Evolutionary conservation across 2,888 invertebrate genomes (phyloP), one percentile per base, ranked within the genome.

Genomic region (Stenodema calcarata): DNA sequence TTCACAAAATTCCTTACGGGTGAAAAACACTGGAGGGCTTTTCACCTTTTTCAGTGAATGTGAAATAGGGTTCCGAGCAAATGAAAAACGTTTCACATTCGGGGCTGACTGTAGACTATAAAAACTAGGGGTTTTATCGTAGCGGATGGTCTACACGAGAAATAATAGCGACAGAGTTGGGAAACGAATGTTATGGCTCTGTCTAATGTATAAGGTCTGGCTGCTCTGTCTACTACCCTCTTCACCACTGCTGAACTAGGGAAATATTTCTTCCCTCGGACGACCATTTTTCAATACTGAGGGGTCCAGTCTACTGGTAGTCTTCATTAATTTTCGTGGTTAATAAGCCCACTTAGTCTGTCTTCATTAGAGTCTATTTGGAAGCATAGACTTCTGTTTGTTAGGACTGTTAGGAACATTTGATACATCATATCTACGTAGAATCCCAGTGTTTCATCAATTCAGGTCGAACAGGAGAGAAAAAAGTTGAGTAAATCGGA

Each of bases 61-160:
- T 62, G 23, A 62, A 62, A 62, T 62, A 62, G 62, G 62, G 62
- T 62, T 62, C 23, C 12, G 62, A 62, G 62, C 62, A 62, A 62
- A 62, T 62, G 62, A 62, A 62, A 50, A 62, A 62, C 62, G 62
- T 62, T 62, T 62, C 62, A 62, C 62, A 62, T 62, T 62, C 62
- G 62, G 62, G 62, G 0, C 62, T 12, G 62, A 27, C 27, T 62
- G 62, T 62, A 62, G 62, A 27, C 27, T 62, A 23, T 62, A 62
- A 62, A 62, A 62, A 62, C 62, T 62, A 62, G 18, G 23, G 62
- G 62, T 62, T 62, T 62, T 62, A 62, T 62, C 62, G 62, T 62
- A 62, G 62, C 62, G 23, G 62, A 62, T 62, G 23, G 62, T 9
- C 9, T 62, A 62, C 62, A 62, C 23, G 27, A 62, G 62, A 62